These are phyloP conservation scores for Diadromus collaris DNA, from an alignment of 2,888 invertebrate genomes.

Conservation along the genomic window DNA sequence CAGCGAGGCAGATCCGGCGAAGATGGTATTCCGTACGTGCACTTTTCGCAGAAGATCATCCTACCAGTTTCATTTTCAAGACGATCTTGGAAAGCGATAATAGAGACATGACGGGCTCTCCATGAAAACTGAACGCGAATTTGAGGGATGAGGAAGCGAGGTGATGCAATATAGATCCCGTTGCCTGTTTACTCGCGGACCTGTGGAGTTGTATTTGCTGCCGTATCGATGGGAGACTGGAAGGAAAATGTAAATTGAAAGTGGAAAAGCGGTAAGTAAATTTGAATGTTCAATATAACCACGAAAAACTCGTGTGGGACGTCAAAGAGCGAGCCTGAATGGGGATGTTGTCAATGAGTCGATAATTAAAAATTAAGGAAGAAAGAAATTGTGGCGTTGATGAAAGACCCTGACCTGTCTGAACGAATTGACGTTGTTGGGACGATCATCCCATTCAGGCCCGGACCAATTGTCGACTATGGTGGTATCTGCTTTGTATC, in stretches of 20 bases:
- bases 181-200: neutral
- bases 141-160: neutral
- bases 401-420: neutral
- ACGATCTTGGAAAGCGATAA: neutral
- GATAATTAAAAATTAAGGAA: too few relatives aligned
- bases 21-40: neutral
- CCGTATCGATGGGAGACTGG: neutral
- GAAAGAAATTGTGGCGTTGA: too few relatives aligned
- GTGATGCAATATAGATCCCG: neutral
- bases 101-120: neutral
- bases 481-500: neutral
- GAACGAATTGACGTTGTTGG: neutral
- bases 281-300: too few relatives aligned
- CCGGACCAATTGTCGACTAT: neutral
- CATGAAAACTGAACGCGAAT: neutral
- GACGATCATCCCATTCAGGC: neutral
- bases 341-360: too few relatives aligned
- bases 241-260: too few relatives aligned
- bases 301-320: too few relatives aligned
- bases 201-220: neutral
- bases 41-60: neutral
- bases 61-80: neutral
- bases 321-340: too few relatives aligned
- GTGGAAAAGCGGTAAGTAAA: too few relatives aligned
- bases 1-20: conserved; percentile 3